phyloP scores from a whole-genome alignment of 1,140 invertebrate genomes.

The Microplitis demolitor region DNA sequence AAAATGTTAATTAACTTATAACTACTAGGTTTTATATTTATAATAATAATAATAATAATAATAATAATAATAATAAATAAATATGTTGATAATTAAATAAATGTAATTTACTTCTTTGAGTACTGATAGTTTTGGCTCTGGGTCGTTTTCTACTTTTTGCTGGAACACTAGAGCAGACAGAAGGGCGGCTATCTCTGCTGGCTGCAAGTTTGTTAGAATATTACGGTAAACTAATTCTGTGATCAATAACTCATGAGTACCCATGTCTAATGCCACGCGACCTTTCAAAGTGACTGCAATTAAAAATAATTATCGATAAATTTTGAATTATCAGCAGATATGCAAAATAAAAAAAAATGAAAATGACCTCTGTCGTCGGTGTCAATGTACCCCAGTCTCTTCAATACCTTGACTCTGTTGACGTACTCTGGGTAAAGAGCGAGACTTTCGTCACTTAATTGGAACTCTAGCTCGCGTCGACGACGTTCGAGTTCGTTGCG shows the following conservation, averaged over 20 bases:
- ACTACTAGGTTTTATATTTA: neutral
- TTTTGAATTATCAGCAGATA: neutral
- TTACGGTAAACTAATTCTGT: conserved; percentile 96
- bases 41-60: conserved; percentile 1
- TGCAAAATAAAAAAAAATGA: neutral
- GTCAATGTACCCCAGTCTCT: conserved; percentile 77
- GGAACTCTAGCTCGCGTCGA: conserved; percentile 72
- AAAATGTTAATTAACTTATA: conserved; percentile 8
- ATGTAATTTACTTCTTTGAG: conserved; percentile 41
- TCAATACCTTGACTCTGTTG: conserved; percentile 81
- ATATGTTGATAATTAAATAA: conserved; percentile 6
- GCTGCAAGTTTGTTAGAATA: conserved; percentile 81
- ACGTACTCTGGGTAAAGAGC: conserved; percentile 88
- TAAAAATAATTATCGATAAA: neutral
- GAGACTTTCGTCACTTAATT: conserved; percentile 84
- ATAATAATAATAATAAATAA: conserved; percentile 5
- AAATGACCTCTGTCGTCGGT: conserved; percentile 69
- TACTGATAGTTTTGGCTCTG: conserved; percentile 33
- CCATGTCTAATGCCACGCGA: conserved; percentile 94
- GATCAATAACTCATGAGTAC: conserved; percentile 90
- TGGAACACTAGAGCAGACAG: conserved; percentile 93
- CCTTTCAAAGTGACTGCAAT: conserved; percentile 82
- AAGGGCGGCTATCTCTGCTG: conserved; percentile 91
- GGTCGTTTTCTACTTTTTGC: conserved; percentile 68
- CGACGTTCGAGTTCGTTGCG: conserved; percentile 75